These are phyloP conservation scores for Chrosomus eos DNA, from an alignment of 2,797 vertebrate species.

Conservation along the genomic window DNA sequence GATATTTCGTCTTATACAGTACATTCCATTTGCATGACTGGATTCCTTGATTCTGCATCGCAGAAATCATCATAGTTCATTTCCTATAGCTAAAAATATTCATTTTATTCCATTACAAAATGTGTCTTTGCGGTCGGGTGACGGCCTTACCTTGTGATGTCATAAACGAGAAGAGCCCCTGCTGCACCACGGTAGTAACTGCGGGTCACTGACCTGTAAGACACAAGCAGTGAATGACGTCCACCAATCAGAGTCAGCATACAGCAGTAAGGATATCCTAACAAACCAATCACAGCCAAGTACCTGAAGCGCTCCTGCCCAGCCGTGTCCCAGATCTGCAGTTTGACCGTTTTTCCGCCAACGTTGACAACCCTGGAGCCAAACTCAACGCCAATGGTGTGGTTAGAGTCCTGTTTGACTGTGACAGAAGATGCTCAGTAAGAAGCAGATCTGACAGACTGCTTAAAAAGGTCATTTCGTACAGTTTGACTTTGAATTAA, in stretches of 20 bases:
- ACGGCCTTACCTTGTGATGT: constrained; percentile 87
- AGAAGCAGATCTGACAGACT: background rate
- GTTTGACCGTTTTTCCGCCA: constrained; percentile 91
- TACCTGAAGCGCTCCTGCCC: constrained; percentile 94
- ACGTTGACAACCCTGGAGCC: constrained; percentile 92
- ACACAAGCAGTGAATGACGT: constrained; percentile 6
- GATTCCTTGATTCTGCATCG: background rate
- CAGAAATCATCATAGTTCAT: background rate
- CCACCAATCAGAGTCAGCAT: background rate
- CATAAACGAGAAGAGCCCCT: constrained; percentile 90
- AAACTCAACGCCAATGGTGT: constrained; percentile 95
- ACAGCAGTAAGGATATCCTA: background rate
- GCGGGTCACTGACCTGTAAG: constrained; percentile 87
- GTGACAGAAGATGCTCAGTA: constrained; percentile 29
- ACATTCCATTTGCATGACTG: background rate
- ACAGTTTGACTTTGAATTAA: background rate
- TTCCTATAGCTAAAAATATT: background rate
- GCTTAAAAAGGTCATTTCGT: background rate
- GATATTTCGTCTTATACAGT: no score
- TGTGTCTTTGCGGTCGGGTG: background rate
- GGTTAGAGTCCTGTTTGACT: constrained; percentile 97
- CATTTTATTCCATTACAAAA: background rate
- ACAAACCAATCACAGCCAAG: constrained; percentile 19
- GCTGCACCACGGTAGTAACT: constrained; percentile 94
- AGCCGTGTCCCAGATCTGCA: constrained; percentile 95